Evolutionary conservation across 2,113 vertebrate genomes (phyloP).

Genomic region (Vulpes ferrilata): DNA sequence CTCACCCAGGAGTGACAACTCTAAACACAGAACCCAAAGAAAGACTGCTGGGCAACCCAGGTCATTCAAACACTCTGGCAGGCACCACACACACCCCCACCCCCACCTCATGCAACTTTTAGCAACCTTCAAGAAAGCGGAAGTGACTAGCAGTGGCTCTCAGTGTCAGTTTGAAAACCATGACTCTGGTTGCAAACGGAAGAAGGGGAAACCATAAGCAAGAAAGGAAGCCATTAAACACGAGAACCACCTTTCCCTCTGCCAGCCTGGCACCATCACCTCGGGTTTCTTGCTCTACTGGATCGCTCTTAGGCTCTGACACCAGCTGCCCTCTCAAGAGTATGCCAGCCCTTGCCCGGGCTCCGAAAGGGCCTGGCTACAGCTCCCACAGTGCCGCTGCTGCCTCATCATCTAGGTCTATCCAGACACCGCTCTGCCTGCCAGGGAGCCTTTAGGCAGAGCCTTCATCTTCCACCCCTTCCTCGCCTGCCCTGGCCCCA

Average conservation of each 20-base stretch:
- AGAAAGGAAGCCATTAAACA: slow-evolving; percentile 72
- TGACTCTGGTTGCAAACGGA: slow-evolving; percentile 69
- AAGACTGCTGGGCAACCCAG: background rate
- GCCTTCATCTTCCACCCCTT: background rate
- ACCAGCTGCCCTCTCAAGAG: background rate
- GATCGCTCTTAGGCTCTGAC: background rate
- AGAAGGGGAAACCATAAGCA: slow-evolving; percentile 68
- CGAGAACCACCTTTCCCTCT: background rate
- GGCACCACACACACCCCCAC: background rate
- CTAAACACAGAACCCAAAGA: background rate
- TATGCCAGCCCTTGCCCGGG: background rate
- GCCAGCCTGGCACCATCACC: background rate
- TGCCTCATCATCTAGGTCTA: background rate
- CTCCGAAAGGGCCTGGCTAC: background rate
- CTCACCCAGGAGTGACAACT: background rate
- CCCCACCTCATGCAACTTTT: slow-evolving; percentile 52
- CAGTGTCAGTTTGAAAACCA: slow-evolving; percentile 78
- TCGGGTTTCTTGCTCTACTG: background rate
- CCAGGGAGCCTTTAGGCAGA: background rate
- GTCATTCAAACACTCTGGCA: background rate
- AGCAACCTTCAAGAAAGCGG: slow-evolving; percentile 79
- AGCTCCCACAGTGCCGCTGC: background rate
- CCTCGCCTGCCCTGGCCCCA: background rate
- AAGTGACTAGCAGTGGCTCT: slow-evolving; percentile 75
- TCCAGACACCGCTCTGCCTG: background rate